These are phyloP conservation scores for Eurosta solidaginis DNA, from an alignment of 1,140 invertebrate genomes.

Conservation along the genomic window DNA sequence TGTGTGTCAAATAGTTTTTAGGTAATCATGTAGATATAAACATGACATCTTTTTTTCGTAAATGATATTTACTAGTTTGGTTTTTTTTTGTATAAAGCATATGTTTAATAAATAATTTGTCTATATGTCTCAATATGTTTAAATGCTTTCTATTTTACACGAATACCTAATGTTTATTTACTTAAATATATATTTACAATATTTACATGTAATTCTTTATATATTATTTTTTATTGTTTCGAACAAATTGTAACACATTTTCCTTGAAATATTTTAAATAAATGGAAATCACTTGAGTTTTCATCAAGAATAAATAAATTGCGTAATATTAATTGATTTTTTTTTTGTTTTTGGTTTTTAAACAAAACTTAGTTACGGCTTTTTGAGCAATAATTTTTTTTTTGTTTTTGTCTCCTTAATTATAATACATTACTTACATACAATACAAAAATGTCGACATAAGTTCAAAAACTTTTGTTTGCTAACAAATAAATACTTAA, in stretches of 20 bases:
- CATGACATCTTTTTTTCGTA: conserved; percentile 29
- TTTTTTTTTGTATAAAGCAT: conserved; percentile 27
- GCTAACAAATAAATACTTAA: neutral
- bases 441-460: conserved; percentile 12
- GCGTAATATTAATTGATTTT: neutral
- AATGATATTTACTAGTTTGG: conserved; percentile 31
- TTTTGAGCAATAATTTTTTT: conserved; percentile 17
- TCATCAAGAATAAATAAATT: neutral
- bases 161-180: conserved; percentile 26
- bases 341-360: neutral
- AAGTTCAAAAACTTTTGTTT: neutral
- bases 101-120: conserved; percentile 29
- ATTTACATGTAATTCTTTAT: neutral
- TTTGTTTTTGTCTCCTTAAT: too few species aligned
- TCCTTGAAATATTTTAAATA: neutral
- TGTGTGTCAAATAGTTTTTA: conserved; percentile 31
- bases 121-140: conserved; percentile 12
- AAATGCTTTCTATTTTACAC: conserved; percentile 28
- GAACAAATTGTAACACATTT: conserved; percentile 27
- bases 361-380: conserved; percentile 10
- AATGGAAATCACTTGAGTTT: neutral
- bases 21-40: conserved; percentile 28
- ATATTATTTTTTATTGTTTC: conserved; percentile 8
- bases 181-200: conserved; percentile 19
- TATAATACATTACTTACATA: conserved; percentile 19